Base-by-base conservation (phyloP, 2,888 invertebrate species). In the Lagria hirta region DNA sequence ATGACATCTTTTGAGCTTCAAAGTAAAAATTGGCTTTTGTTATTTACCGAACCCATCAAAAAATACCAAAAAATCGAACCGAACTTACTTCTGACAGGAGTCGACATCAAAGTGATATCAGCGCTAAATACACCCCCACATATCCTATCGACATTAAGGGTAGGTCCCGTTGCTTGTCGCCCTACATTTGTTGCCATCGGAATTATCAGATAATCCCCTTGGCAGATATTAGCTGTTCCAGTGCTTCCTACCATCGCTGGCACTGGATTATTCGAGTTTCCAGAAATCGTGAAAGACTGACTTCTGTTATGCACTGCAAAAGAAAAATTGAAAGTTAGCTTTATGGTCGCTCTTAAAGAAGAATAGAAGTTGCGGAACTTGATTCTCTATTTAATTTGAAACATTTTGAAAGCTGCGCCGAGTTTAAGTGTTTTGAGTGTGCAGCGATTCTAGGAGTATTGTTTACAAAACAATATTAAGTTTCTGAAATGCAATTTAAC, bases 91-190 rank as follows among this genome's bases (percentile, higher is more conserved):
- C 83, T 75, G 11, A 90, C 82, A 1, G 85, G 78, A 2, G 84
- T 77, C 6, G 83, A 75, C 43, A 79, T 75, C 60, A 83, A 78
- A 1, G 83, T 82, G 2, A 84, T 76, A 62, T 90, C 89, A 1
- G 81, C 80, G 36, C 83, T 85, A 55, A 90, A 83, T 0, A 86
- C 83, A 2, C 89, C 89, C 0, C 90, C 90, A 58, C 90, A 91
- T 20, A 91, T 80, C 37, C 90, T 77, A 69, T 91, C 90, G 2
- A 87, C 84, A 58, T 86, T 89, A 1, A 80, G 76, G 21, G 79
- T 77, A 27, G 77, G 75, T 0, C 79, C 79, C 18, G 77, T 76
- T 3, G 66, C 65, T 3, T 73, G 64, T 41, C 82, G 71, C 2
- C 84, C 84, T 11, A 82, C 78, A 59, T 85, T 86, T 12, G 78